Evolutionary conservation across 1,140 invertebrate species (phyloP).

Genomic region (Hetaerina americana): DNA sequence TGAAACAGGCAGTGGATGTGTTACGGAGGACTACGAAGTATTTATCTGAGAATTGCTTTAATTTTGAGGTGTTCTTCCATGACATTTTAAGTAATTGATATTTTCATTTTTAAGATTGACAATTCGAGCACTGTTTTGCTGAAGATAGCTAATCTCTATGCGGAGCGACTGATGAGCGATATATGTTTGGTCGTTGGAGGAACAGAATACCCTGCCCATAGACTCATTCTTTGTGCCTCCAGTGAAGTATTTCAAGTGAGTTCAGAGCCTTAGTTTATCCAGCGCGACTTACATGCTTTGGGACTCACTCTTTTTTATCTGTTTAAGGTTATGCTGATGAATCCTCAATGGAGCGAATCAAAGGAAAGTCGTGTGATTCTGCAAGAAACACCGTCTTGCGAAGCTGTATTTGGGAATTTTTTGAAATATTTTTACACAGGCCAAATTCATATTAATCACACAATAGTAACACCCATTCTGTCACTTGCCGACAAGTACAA

Average conservation of each 20-base stretch:
- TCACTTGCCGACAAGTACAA: slow-evolving; percentile 90
- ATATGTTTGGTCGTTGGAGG: slow-evolving; percentile 67
- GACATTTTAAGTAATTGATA: too few species aligned
- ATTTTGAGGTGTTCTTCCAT: too few species aligned
- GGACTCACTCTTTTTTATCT: not conserved
- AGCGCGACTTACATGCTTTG: not conserved
- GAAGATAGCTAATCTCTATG: slow-evolving; percentile 71
- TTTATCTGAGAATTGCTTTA: too few species aligned
- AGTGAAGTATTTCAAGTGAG: slow-evolving; percentile 87
- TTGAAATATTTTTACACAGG: slow-evolving; percentile 86
- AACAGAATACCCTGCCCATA: slow-evolving; percentile 72
- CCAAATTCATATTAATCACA: slow-evolving; percentile 68
- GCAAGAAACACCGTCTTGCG: slow-evolving; percentile 72
- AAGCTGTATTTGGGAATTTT: slow-evolving; percentile 75
- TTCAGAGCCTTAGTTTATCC: too few species aligned
- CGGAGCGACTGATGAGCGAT: slow-evolving; percentile 74
- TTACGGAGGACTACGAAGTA: too few species aligned
- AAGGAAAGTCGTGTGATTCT: slow-evolving; percentile 68
- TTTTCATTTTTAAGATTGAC: too few species aligned
- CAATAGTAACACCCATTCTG: slow-evolving; percentile 70
- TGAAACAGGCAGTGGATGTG: too few species aligned
- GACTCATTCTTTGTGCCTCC: slow-evolving; percentile 83
- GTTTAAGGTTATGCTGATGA: slow-evolving; percentile 82
- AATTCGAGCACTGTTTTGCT: slow-evolving; percentile 63
- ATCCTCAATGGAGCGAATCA: slow-evolving; percentile 82